Evolutionary conservation across 2,797 vertebrate species (phyloP).

Genomic region (Hephaestus fuliginosus): DNA sequence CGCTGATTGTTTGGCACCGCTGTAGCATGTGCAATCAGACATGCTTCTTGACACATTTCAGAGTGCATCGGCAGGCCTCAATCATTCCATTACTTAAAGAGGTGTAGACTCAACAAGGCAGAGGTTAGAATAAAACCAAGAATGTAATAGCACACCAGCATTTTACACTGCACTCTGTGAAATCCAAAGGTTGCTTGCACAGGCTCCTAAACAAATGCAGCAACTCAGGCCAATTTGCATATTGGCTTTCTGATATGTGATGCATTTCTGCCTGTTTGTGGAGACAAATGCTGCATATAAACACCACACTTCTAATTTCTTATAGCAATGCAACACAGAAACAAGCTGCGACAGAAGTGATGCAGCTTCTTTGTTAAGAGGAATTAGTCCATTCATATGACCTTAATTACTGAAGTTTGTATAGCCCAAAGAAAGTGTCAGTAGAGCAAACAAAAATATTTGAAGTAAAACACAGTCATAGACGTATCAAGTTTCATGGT

Average conservation of each 20-base stretch:
- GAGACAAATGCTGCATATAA: slow-evolving; percentile 38
- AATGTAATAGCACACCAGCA: slow-evolving; percentile 10
- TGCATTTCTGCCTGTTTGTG: slow-evolving; percentile 45
- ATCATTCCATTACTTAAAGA: slow-evolving; percentile 20
- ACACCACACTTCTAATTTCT: slow-evolving; percentile 38
- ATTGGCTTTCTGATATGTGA: slow-evolving; percentile 43
- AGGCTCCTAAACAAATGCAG: slow-evolving; percentile 48
- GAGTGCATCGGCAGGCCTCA: background rate
- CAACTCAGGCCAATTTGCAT: slow-evolving; percentile 53
- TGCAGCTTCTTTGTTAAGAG: slow-evolving; percentile 31
- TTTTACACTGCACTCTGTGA: slow-evolving; percentile 25
- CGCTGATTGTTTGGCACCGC: background rate
- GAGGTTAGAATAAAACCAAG: slow-evolving; percentile 16
- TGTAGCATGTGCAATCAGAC: background rate
- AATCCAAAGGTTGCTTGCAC: slow-evolving; percentile 38
- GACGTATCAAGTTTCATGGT: background rate
- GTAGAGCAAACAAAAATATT: slow-evolving; percentile 5
- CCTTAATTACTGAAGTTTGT: slow-evolving; percentile 39
- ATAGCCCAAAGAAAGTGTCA: slow-evolving; percentile 15
- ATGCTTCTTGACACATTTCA: background rate
- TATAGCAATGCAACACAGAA: slow-evolving; percentile 13
- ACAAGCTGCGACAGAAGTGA: slow-evolving; percentile 29
- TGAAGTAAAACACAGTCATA: background rate
- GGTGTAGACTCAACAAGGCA: slow-evolving; percentile 8
- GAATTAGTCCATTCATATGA: slow-evolving; percentile 46